Evolutionary conservation across 2,797 vertebrate genomes (phyloP).

Genomic region (Mus minutoides): DNA sequence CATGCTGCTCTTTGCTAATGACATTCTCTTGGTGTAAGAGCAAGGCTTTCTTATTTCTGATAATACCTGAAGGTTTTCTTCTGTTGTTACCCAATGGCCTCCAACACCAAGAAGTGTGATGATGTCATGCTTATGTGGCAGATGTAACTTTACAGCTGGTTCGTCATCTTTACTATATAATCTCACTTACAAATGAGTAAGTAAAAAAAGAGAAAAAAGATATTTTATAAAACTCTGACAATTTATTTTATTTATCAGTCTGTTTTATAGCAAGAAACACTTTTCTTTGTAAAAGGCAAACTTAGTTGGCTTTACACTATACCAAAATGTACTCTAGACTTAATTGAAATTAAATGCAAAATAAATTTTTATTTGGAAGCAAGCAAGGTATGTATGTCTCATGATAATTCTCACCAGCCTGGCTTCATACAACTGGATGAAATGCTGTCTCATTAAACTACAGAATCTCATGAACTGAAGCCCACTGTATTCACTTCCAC

Average conservation of each 20-base stretch:
- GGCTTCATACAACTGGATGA: not conserved
- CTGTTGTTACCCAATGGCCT: constrained; percentile 95
- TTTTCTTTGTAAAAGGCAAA: constrained; percentile 62
- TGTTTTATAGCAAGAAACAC: constrained; percentile 34
- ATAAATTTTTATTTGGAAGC: constrained; percentile 49
- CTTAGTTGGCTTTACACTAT: constrained; percentile 48
- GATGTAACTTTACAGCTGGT: constrained; percentile 78
- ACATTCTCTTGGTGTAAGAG: not conserved
- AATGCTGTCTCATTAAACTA: not conserved
- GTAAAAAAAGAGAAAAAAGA: constrained; percentile 56
- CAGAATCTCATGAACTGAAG: constrained; percentile 1
- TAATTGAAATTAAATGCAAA: constrained; percentile 58
- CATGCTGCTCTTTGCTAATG: not conserved
- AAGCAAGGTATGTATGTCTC: constrained; percentile 15
- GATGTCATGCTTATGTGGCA: constrained; percentile 96
- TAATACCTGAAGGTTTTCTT: constrained; percentile 93
- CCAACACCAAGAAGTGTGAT: constrained; percentile 93
- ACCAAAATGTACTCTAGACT: constrained; percentile 42
- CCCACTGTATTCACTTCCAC: not conserved
- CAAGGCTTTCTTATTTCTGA: not conserved
- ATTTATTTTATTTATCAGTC: constrained; percentile 59
- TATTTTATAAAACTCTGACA: constrained; percentile 58
- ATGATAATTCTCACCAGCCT: not conserved
- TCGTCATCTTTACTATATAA: constrained; percentile 89
- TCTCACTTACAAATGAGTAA: constrained; percentile 86